A percentile compares a stretch with the other conserved stretches of the same genome.
Conservation (phyloP, 2,888 invertebrate genomes). For the Galerucella pusilla region DNA sequence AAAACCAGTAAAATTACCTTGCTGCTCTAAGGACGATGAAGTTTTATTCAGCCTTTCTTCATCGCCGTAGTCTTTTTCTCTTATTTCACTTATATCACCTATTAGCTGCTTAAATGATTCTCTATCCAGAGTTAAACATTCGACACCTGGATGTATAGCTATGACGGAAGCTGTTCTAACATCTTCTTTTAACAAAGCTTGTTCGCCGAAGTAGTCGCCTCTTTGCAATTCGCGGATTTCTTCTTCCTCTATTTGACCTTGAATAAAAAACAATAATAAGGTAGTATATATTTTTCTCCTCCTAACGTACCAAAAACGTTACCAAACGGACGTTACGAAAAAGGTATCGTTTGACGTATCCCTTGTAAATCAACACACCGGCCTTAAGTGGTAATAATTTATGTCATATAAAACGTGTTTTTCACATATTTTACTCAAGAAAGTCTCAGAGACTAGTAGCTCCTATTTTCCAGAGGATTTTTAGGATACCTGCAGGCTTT, state of each 20-base stretch:
- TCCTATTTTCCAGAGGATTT: no score
- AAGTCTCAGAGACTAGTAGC: no score
- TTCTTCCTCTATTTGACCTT: constrained; percentile 64
- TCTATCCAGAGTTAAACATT: constrained; percentile 75
- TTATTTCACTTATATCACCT: constrained; percentile 79
- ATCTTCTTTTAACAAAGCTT: constrained; percentile 74
- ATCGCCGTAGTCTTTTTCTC: constrained; percentile 81
- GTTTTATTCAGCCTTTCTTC: constrained; percentile 67
- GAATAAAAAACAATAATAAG: constrained; percentile 51
- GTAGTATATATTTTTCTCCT: no score
- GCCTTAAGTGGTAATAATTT: no score
- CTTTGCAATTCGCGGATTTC: constrained; percentile 69
- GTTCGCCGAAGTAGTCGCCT: constrained; percentile 76
- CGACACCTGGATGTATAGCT: constrained; percentile 71
- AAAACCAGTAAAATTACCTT: constrained; percentile 41
- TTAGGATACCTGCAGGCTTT: no score
- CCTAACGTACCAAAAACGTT: no score
- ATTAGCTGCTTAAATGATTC: constrained; percentile 80
- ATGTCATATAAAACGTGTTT: no score
- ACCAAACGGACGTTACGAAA: no score
- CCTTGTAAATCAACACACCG: no score
- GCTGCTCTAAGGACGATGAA: constrained; percentile 51
- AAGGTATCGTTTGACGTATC: no score
- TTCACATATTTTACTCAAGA: no score
- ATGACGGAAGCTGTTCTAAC: constrained; percentile 76